These are phyloP conservation scores for Euschistus heros DNA, from an alignment of 1,140 invertebrate species.

Conservation along the genomic window DNA sequence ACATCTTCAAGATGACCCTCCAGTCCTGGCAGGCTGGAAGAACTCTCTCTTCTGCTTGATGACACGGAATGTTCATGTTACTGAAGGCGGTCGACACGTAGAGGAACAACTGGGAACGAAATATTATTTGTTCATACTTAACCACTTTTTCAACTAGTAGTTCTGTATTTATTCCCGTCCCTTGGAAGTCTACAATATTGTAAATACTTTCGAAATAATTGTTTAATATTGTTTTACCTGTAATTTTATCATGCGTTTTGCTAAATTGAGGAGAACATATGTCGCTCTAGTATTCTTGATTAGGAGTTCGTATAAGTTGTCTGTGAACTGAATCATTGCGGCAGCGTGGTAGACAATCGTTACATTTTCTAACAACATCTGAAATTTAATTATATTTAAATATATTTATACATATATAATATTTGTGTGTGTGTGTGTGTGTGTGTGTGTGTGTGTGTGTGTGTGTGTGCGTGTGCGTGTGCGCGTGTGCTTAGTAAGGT, in stretches of 20 bases:
- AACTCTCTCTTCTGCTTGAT: not conserved
- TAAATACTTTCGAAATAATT: no score
- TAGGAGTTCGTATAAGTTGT: not conserved
- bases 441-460: no score
- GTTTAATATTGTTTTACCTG: no score
- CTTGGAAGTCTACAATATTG: no score
- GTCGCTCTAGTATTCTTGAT: constrained; percentile 5
- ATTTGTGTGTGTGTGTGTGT: no score
- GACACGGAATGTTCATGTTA: not conserved
- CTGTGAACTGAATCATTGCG: constrained; percentile 3
- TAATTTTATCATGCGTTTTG: not conserved
- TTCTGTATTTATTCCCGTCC: no score
- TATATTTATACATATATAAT: no score
- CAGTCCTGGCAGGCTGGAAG: constrained; percentile 4
- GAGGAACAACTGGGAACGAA: not conserved
- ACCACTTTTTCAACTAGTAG: no score
- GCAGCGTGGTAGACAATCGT: not conserved
- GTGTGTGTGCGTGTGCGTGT: no score
- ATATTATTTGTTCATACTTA: no score
- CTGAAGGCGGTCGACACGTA: constrained; percentile 5
- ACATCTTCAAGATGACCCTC: not conserved
- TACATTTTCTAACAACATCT: not conserved
- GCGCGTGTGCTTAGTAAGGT: no score
- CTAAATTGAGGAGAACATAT: not conserved
- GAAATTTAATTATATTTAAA: not conserved